These are phyloP conservation scores for Nothobranchius kuhntae DNA, from an alignment of 2,113 vertebrate species.

Conservation along the genomic window DNA sequence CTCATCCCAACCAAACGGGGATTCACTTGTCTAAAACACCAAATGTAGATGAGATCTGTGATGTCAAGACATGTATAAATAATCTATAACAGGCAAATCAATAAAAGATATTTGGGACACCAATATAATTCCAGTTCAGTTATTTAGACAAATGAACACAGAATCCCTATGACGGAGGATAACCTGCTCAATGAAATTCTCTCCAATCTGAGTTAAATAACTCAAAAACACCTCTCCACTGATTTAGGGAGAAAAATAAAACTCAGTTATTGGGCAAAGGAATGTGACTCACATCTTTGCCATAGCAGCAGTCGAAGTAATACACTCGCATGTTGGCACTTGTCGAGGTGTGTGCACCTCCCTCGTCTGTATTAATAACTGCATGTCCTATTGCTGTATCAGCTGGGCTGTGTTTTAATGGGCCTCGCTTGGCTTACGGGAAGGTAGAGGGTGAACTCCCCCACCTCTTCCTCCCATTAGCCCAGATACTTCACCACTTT, in stretches of 20 bases:
- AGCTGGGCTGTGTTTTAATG: slow-evolving; percentile 65
- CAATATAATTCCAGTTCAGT: no score
- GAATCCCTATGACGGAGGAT: neutral
- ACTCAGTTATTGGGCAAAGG: slow-evolving; percentile 75
- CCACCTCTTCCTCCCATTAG: slow-evolving; percentile 64
- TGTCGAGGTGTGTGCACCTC: slow-evolving; percentile 74
- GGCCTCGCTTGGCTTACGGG: slow-evolving; percentile 63
- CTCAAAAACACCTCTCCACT: slow-evolving; percentile 43
- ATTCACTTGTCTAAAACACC: slow-evolving; percentile 16
- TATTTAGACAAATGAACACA: no score
- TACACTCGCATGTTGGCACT: slow-evolving; percentile 78
- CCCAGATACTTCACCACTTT: slow-evolving; percentile 58
- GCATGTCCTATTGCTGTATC: slow-evolving; percentile 71
- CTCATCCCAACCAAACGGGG: neutral
- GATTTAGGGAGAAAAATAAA: slow-evolving; percentile 28
- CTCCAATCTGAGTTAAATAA: slow-evolving; percentile 24
- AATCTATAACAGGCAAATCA: no score
- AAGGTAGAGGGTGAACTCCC: slow-evolving; percentile 68
- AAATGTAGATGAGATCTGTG: slow-evolving; percentile 13
- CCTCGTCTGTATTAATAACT: slow-evolving; percentile 79
- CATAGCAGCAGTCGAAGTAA: slow-evolving; percentile 82
- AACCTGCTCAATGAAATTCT: slow-evolving; percentile 29
- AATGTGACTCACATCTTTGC: slow-evolving; percentile 80
- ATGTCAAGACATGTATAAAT: slow-evolving; percentile 14
- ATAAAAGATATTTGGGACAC: no score